A percentile compares a stretch with the other conserved stretches of the same genome.
phyloP scores from a whole-genome alignment of 2,888 invertebrate species.

The Ephialtes manifestator region DNA sequence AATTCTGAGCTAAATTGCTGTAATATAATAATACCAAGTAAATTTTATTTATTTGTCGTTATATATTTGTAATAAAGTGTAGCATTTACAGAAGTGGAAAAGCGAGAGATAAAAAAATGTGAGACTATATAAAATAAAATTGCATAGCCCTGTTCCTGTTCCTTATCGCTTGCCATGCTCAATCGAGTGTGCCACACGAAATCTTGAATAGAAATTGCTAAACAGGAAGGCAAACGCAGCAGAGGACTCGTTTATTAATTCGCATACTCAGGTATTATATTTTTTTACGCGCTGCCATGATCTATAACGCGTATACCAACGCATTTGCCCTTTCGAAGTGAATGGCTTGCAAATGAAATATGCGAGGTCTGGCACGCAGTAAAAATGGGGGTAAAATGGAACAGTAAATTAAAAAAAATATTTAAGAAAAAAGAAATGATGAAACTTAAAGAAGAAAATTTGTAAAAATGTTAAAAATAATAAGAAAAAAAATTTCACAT shows the following conservation, averaged over 20 bases:
- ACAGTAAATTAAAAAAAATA: too few relatives aligned
- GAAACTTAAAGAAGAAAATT: too few relatives aligned
- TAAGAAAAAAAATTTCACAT: too few relatives aligned
- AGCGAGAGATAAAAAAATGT: neutral
- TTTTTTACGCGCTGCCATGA: neutral
- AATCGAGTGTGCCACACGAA: conserved; percentile 37
- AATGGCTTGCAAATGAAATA: conserved; percentile 50
- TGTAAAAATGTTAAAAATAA: too few relatives aligned
- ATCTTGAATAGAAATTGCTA: conserved; percentile 1
- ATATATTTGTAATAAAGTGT: neutral
- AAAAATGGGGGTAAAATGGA: too few relatives aligned
- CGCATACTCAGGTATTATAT: neutral
- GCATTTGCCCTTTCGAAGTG: conserved; percentile 60
- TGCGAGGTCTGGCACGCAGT: neutral
- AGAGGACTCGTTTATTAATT: conserved; percentile 18
- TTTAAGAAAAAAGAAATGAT: too few relatives aligned
- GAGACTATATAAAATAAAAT: neutral
- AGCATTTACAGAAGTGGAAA: neutral
- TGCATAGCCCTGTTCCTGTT: neutral
- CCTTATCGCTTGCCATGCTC: conserved; percentile 30
- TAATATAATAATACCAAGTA: neutral
- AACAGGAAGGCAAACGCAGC: conserved; percentile 19
- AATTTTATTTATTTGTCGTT: neutral
- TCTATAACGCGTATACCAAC: neutral
- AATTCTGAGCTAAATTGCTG: neutral